A percentile compares a stretch with the other conserved stretches of the same genome.
Conservation (phyloP, 2,113 vertebrate genomes). For the Sinocyclocheilus grahami region DNA sequence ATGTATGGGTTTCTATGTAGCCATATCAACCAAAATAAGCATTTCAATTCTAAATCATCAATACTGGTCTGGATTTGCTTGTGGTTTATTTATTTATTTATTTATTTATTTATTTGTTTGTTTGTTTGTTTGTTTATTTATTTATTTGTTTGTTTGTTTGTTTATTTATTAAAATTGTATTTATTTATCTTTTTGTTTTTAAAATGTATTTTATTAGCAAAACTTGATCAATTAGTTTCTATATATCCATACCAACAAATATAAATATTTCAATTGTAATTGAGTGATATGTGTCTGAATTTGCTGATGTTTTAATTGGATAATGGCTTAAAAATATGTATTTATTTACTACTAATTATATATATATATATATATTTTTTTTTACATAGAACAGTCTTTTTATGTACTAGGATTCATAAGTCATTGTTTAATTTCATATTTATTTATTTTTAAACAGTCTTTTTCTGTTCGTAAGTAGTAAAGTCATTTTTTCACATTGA, state of each 20-base stretch:
- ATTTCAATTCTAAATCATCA: background rate
- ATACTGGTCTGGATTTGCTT: background rate
- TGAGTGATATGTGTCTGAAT: background rate
- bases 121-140: too few species aligned
- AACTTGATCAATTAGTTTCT: too few species aligned
- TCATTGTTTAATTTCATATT: too few species aligned
- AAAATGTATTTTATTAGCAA: background rate
- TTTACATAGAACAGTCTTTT: background rate
- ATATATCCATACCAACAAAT: background rate
- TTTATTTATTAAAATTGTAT: too few species aligned
- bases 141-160: too few species aligned
- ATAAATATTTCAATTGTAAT: background rate
- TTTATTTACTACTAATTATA: too few species aligned
- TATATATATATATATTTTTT: too few species aligned
- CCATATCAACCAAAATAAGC: background rate
- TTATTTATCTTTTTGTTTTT: too few species aligned
- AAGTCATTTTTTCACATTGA: too few species aligned
- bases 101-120: too few species aligned
- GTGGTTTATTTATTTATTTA: background rate
- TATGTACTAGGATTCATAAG: background rate
- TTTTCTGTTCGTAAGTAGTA: background rate
- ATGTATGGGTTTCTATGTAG: background rate
- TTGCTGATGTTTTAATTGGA: background rate
- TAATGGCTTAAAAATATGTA: background rate
- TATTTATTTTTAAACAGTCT: too few species aligned